phyloP scores from a whole-genome alignment of 2,797 vertebrate species.

The Arrhamphus sclerolepis region DNA sequence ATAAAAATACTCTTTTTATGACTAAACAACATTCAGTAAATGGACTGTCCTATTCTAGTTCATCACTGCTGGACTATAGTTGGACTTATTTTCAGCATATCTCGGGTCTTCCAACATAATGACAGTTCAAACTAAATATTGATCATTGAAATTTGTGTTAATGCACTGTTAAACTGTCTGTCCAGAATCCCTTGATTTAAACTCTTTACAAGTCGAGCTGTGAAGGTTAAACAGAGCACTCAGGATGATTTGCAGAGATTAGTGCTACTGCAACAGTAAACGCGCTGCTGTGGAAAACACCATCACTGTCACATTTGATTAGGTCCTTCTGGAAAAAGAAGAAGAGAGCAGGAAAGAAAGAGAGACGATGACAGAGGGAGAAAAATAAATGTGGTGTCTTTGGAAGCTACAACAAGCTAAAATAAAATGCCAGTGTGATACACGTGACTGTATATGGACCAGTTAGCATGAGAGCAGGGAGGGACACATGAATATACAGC shows the following conservation, averaged over 20 bases:
- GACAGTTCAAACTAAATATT: not conserved
- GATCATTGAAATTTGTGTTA: not conserved
- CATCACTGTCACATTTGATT: constrained; percentile 29
- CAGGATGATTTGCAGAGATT: constrained; percentile 2
- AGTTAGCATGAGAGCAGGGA: constrained; percentile 20
- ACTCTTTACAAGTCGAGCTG: not conserved
- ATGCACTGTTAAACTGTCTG: not conserved
- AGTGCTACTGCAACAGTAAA: constrained; percentile 9
- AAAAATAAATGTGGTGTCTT: constrained; percentile 1
- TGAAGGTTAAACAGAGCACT: constrained; percentile 6
- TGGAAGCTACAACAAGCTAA: not conserved
- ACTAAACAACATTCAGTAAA: not conserved
- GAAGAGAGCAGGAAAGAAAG: not conserved
- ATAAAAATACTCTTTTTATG: not conserved
- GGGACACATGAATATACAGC: constrained; percentile 2
- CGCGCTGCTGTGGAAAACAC: constrained; percentile 45
- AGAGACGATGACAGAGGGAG: constrained; percentile 6
- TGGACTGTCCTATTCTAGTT: not conserved
- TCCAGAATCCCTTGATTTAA: not conserved
- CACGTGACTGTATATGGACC: constrained; percentile 48
- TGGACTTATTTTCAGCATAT: too few relatives aligned
- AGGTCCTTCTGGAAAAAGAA: constrained; percentile 6
- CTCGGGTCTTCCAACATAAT: too few relatives aligned
- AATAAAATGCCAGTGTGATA: constrained; percentile 14
- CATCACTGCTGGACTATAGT: too few relatives aligned